Conservation (phyloP, 1,140 invertebrate species). For the Halesus radiatus region DNA sequence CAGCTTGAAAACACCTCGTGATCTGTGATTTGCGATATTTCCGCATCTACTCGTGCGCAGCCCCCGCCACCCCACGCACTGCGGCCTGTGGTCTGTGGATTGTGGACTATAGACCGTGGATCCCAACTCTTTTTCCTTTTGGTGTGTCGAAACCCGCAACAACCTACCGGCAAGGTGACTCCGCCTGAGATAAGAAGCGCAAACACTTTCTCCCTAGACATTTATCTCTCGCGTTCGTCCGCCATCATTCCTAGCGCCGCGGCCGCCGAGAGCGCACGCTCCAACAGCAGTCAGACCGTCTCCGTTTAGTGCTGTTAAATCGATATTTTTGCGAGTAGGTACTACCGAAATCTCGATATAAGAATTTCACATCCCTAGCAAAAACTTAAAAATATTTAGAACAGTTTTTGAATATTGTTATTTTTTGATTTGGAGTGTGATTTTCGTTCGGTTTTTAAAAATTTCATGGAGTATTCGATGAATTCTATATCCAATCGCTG, state of each 20-base stretch:
- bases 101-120: too few species aligned
- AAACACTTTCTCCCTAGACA: conserved; percentile 36
- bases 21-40: neutral
- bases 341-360: neutral
- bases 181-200: conserved; percentile 30
- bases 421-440: too few species aligned
- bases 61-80: neutral
- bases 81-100: neutral
- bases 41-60: neutral
- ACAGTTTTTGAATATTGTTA: too few species aligned
- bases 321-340: neutral
- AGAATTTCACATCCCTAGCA: too few species aligned
- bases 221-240: conserved; percentile 20
- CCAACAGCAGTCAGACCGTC: neutral
- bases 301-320: neutral
- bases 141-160: conserved; percentile 26
- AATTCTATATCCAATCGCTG: neutral
- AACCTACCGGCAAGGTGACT: conserved; percentile 38
- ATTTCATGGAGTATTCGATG: too few species aligned
- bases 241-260: conserved; percentile 26
- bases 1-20: too few species aligned
- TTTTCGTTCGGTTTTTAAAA: too few species aligned
- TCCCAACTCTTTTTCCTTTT: conserved; percentile 9
- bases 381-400: too few species aligned
- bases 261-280: conserved; percentile 30